Evolutionary conservation across 1,140 invertebrate species (phyloP).

Genomic region (Tetramorium alpestre): DNA sequence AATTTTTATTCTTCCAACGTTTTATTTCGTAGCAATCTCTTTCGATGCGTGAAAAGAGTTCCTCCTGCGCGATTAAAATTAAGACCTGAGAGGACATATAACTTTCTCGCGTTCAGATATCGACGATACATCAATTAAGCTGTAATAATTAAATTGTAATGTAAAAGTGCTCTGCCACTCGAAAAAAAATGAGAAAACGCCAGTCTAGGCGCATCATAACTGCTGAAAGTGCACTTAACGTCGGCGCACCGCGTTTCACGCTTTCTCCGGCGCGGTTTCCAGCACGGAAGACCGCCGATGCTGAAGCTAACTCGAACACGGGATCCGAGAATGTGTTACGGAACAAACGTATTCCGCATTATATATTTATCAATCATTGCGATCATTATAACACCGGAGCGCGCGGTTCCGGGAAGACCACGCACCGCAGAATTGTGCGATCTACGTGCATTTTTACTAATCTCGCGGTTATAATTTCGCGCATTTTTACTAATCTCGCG

Average conservation of each 20-base stretch:
- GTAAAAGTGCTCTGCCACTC: background rate
- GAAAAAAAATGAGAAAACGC: slow-evolving; percentile 26
- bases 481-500: no score
- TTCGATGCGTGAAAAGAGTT: background rate
- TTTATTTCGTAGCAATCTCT: background rate
- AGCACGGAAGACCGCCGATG: slow-evolving; percentile 69
- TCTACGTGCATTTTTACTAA: background rate
- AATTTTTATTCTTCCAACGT: background rate
- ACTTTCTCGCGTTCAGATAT: background rate
- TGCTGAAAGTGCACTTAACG: slow-evolving; percentile 74
- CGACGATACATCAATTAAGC: background rate
- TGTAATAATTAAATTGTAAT: slow-evolving; percentile 17
- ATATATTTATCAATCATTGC: slow-evolving; percentile 54
- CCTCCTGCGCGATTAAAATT: background rate
- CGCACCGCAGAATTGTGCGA: background rate
- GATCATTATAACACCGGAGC: slow-evolving; percentile 25
- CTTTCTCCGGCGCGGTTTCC: slow-evolving; percentile 80
- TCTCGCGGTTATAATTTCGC: no score
- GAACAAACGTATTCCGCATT: slow-evolving; percentile 52
- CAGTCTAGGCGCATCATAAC: slow-evolving; percentile 36
- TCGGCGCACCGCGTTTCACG: slow-evolving; percentile 71
- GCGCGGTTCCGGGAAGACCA: slow-evolving; percentile 26
- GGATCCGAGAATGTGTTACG: slow-evolving; percentile 39
- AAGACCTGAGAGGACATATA: background rate
- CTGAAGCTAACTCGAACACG: slow-evolving; percentile 36